A percentile compares a stretch with the other conserved stretches of the same genome.
Evolutionary conservation across 2,888 invertebrate genomes (phyloP).

Genomic region (Mongoloraphidia duomilia): DNA sequence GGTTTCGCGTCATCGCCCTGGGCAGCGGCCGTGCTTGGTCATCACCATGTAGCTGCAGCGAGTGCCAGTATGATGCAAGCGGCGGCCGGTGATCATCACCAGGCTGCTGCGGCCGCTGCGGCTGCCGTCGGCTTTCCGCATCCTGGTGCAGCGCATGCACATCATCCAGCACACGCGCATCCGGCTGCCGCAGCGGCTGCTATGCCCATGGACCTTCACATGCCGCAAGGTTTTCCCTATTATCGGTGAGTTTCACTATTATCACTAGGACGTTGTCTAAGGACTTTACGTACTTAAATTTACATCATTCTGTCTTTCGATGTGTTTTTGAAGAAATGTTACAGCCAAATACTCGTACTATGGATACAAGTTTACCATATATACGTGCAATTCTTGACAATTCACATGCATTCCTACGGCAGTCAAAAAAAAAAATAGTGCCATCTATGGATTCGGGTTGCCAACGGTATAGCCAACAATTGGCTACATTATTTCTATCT

Average conservation of each 20-base stretch:
- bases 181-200: slow-evolving; percentile 38
- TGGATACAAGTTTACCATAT: no score
- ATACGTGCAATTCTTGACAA: no score
- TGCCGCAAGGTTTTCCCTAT: slow-evolving; percentile 82
- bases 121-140: slow-evolving; percentile 47
- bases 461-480: no score
- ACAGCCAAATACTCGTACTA: no score
- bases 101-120: slow-evolving; percentile 31
- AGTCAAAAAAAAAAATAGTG: no score
- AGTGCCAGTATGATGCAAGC: slow-evolving; percentile 31
- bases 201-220: slow-evolving; percentile 85
- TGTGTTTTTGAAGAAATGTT: no score
- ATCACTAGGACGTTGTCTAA: no score
- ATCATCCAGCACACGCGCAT: slow-evolving; percentile 29
- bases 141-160: slow-evolving; percentile 40
- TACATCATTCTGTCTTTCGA: no score
- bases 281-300: no score
- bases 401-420: no score
- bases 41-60: slow-evolving; percentile 33
- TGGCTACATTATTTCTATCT: no score
- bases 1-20: slow-evolving; percentile 63
- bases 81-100: slow-evolving; percentile 29
- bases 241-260: slow-evolving; percentile 52
- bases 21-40: slow-evolving; percentile 58
- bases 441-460: no score